A percentile compares a stretch with the other conserved stretches of the same genome.
Evolutionary conservation across 1,140 invertebrate species (phyloP).

Genomic region (Oscheius sp.): DNA sequence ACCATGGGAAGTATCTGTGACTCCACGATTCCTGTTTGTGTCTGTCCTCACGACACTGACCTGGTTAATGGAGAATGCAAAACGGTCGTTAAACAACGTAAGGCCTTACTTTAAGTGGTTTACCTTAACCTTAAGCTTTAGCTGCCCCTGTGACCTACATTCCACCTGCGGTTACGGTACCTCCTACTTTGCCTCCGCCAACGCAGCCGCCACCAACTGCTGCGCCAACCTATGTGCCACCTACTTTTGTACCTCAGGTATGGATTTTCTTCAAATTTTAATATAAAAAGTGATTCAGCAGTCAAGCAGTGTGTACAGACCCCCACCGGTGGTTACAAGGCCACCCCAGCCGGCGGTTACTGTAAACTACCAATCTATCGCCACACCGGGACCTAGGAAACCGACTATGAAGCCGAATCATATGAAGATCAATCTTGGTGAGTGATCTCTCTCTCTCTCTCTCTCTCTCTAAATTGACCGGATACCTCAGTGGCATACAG

Average conservation of each 20-base stretch:
- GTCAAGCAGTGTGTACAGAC: not conserved
- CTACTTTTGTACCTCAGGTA: not conserved
- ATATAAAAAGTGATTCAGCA: not conserved
- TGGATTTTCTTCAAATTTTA: not conserved
- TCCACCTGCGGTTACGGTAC: not conserved
- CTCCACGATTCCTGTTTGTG: conserved; percentile 53
- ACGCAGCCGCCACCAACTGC: not conserved
- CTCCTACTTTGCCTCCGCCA: not conserved
- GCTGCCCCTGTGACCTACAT: not conserved
- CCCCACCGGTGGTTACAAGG: not conserved
- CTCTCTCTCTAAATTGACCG: no score
- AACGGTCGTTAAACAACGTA: not conserved
- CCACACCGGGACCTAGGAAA: not conserved
- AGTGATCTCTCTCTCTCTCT: no score
- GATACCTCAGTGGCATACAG: no score
- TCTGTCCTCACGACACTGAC: conserved; percentile 54
- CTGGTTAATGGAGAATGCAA: conserved; percentile 52
- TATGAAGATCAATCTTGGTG: conserved; percentile 39
- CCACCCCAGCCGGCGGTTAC: not conserved
- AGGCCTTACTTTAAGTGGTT: no score
- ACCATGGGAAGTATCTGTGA: conserved; percentile 53
- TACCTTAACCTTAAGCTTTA: not conserved
- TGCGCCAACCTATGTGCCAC: not conserved
- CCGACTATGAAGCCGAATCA: conserved; percentile 25
- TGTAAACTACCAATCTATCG: conserved; percentile 5